These are phyloP conservation scores for Baryphthengus martii DNA, from an alignment of 2,113 vertebrate genomes.

Conservation along the genomic window DNA sequence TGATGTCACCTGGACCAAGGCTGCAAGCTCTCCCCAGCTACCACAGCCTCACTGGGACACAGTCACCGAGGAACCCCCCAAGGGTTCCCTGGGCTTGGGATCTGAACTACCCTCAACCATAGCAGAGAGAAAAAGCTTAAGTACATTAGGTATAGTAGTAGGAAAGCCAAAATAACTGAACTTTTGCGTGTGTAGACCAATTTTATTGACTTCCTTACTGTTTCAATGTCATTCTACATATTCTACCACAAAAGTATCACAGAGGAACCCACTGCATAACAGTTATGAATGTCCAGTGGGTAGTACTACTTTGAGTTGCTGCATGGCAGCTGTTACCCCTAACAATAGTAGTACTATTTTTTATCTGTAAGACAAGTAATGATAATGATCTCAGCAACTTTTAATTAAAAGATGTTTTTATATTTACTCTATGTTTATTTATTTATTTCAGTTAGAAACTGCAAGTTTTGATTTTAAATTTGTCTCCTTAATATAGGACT, in stretches of 20 bases:
- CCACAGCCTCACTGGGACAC: neutral
- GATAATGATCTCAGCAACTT: neutral
- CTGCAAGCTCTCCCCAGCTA: neutral
- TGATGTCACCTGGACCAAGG: neutral
- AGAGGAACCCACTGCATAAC: neutral
- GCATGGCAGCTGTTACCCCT: neutral
- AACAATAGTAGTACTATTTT: neutral
- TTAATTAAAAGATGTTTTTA: neutral
- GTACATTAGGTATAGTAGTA: fast-evolving
- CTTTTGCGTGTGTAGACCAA: neutral
- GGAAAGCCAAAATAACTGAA: neutral
- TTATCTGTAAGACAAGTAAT: neutral
- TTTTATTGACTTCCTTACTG: neutral
- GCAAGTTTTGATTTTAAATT: neutral
- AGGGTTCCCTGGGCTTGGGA: neutral
- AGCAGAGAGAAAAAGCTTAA: neutral
- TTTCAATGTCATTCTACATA: neutral
- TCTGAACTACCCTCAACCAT: neutral
- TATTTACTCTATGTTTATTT: neutral
- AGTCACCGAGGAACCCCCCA: fast-evolving
- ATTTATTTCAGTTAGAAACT: neutral
- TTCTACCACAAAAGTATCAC: neutral
- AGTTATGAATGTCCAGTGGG: neutral
- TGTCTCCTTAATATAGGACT: neutral
- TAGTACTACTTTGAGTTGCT: neutral